These are phyloP conservation scores for Candidula unifasciata DNA, from an alignment of 2,888 invertebrate genomes.

Conservation along the genomic window DNA sequence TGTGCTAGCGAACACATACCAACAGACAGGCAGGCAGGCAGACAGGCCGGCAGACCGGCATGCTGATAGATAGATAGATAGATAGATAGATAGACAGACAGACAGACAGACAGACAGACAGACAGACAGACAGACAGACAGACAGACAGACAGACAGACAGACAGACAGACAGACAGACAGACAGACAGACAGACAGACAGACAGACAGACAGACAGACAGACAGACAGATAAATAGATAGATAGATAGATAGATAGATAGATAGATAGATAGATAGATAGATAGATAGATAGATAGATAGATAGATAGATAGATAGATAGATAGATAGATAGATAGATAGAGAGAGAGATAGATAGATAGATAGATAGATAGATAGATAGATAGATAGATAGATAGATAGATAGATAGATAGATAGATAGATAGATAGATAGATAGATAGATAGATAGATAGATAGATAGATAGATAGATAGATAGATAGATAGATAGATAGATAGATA, in stretches of 20 bases:
- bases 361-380: no score
- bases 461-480: not conserved
- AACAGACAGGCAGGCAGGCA: no score
- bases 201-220: not conserved
- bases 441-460: not conserved
- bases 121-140: not conserved
- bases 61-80: not conserved
- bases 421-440: not conserved
- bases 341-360: no score
- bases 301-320: no score
- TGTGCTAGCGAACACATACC: no score
- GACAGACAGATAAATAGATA: no score
- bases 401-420: no score
- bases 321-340: no score
- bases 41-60: not conserved
- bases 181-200: not conserved
- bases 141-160: not conserved
- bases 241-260: constrained; percentile 23
- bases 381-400: no score
- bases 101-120: not conserved
- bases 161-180: not conserved
- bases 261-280: constrained; percentile 20
- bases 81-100: not conserved
- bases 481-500: not conserved
- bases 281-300: constrained; percentile 19